Evolutionary conservation across 2,888 invertebrate genomes (phyloP).

Genomic region (Ctenicera cuprea): DNA sequence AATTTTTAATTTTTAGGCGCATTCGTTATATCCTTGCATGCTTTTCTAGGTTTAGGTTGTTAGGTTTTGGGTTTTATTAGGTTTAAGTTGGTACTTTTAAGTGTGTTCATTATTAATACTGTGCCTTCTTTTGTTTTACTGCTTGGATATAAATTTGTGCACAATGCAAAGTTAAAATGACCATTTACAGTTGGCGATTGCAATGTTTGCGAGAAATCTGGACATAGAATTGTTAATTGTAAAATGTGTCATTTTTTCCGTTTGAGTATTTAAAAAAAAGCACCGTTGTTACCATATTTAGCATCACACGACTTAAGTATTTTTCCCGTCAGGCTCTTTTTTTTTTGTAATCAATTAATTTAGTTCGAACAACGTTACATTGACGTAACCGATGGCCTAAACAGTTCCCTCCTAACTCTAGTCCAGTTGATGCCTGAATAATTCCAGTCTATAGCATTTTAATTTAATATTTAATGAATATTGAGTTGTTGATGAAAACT

Average conservation of each 20-base stretch:
- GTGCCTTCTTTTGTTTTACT: conserved; percentile 54
- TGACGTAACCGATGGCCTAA: conserved; percentile 69
- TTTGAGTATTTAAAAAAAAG: conserved; percentile 24
- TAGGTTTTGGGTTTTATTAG: conserved; percentile 41
- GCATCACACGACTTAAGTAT: conserved; percentile 63
- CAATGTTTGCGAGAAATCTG: not conserved
- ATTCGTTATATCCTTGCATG: conserved; percentile 49
- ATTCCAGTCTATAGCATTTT: conserved; percentile 64
- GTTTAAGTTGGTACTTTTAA: conserved; percentile 55
- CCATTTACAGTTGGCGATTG: conserved; percentile 16
- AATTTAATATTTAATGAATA: conserved; percentile 52
- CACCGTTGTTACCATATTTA: conserved; percentile 42
- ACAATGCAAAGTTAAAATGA: conserved; percentile 17
- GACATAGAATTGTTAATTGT: not conserved
- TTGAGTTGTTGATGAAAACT: conserved; percentile 50
- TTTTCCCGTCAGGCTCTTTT: conserved; percentile 34
- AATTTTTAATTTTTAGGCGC: conserved; percentile 46
- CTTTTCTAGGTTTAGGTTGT: conserved; percentile 36
- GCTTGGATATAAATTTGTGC: conserved; percentile 12
- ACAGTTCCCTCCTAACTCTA: conserved; percentile 73
- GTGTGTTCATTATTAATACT: conserved; percentile 60
- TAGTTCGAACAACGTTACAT: conserved; percentile 33
- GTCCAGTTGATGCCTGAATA: conserved; percentile 68
- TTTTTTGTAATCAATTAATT: not conserved
- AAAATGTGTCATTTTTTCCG: not conserved